These are phyloP conservation scores for Sternarchorhynchus goeldii DNA, from an alignment of 2,797 vertebrate genomes.

Conservation along the genomic window DNA sequence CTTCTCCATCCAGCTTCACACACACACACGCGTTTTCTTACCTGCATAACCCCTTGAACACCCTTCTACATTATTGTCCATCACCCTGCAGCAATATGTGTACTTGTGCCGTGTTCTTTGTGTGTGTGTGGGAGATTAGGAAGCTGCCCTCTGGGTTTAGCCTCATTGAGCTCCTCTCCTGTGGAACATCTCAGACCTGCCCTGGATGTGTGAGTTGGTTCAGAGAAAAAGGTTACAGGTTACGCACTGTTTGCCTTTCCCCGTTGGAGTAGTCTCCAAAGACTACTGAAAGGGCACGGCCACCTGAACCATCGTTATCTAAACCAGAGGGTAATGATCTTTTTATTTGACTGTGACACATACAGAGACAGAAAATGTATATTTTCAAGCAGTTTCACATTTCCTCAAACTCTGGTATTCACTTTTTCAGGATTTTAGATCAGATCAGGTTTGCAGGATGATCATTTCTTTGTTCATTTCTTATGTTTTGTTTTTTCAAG, in stretches of 20 bases:
- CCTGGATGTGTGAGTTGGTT: constrained; percentile 11
- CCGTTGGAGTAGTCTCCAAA: constrained; percentile 49
- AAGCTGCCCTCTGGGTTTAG: constrained; percentile 28
- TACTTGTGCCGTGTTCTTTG: not conserved
- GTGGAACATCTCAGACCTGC: not conserved
- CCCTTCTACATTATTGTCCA: constrained; percentile 6
- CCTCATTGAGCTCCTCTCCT: constrained; percentile 1
- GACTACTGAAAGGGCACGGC: constrained; percentile 56
- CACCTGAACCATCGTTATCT: constrained; percentile 61
- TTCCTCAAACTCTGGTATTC: constrained; percentile 63
- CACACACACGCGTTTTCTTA: constrained; percentile 15
- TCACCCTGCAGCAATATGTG: not conserved
- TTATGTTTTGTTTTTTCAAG: not conserved
- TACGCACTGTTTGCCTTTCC: constrained; percentile 30
- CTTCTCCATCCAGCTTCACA: constrained; percentile 7
- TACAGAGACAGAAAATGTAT: constrained; percentile 51
- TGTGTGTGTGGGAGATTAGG: constrained; percentile 26
- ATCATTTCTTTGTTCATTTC: constrained; percentile 57
- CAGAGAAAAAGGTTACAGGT: constrained; percentile 20
- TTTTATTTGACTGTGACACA: constrained; percentile 59
- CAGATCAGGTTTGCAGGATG: constrained; percentile 68
- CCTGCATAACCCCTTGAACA: constrained; percentile 28
- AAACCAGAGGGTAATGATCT: constrained; percentile 61
- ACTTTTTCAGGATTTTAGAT: constrained; percentile 62
- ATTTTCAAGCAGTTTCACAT: constrained; percentile 64